These are phyloP conservation scores for Oscheius sp. DNA, from an alignment of 2,888 invertebrate genomes.

Conservation along the genomic window DNA sequence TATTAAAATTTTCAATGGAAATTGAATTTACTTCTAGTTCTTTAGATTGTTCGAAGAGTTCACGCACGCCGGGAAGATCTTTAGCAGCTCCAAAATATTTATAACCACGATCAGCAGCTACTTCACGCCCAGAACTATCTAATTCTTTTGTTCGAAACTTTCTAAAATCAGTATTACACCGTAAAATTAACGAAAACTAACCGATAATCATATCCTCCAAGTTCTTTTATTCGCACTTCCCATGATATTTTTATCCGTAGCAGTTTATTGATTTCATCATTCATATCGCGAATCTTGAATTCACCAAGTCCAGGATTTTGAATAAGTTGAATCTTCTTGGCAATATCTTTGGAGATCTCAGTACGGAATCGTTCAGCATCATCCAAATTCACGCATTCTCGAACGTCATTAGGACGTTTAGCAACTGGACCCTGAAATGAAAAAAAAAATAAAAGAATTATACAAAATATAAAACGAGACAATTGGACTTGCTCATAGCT, in stretches of 20 bases:
- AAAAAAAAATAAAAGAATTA: not conserved
- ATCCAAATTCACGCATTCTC: slow-evolving; percentile 90
- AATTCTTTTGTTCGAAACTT: slow-evolving; percentile 75
- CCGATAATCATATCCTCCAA: slow-evolving; percentile 88
- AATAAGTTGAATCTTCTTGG: slow-evolving; percentile 97
- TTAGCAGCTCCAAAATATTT: slow-evolving; percentile 79
- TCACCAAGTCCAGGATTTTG: slow-evolving; percentile 94
- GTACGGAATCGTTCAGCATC: slow-evolving; percentile 86
- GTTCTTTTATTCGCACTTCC: slow-evolving; percentile 93
- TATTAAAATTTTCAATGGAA: slow-evolving; percentile 64
- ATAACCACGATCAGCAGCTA: slow-evolving; percentile 96
- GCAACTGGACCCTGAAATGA: slow-evolving; percentile 48
- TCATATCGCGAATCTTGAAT: slow-evolving; percentile 94
- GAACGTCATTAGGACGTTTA: slow-evolving; percentile 78
- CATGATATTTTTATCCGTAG: slow-evolving; percentile 85
- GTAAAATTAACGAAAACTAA: slow-evolving; percentile 36
- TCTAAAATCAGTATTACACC: slow-evolving; percentile 49
- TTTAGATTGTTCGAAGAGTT: slow-evolving; percentile 87
- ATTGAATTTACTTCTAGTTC: slow-evolving; percentile 52
- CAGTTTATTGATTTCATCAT: slow-evolving; percentile 98
- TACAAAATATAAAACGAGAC: no score
- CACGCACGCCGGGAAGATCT: slow-evolving; percentile 95
- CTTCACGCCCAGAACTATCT: slow-evolving; percentile 94
- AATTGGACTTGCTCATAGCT: no score
- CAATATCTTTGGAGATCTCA: slow-evolving; percentile 95